Percentiles rank a stretch among this genome's conserved stretches.
Conservation (phyloP, 92 coral and sea anemone species). For the Heteractis magnifica region DNA sequence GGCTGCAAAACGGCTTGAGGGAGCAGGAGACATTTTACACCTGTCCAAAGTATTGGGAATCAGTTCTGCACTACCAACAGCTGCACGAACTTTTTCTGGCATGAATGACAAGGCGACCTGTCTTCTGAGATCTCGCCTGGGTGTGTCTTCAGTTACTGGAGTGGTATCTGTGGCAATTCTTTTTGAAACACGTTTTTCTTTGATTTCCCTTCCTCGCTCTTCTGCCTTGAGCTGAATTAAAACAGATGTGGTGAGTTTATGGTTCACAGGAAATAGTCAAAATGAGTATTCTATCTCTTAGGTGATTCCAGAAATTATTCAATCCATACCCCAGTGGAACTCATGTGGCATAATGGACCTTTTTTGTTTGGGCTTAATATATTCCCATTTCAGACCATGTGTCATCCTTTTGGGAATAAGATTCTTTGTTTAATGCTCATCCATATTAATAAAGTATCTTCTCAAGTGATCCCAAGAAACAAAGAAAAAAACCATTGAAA, state of each 20-base stretch:
- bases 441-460: no score
- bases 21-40: slow-evolving; percentile 12
- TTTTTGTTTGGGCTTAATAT: no score
- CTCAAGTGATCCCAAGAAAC: no score
- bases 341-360: no score
- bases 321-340: no score
- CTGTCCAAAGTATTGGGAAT: slow-evolving; percentile 48
- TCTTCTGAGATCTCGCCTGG: slow-evolving; percentile 42
- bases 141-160: slow-evolving; percentile 14
- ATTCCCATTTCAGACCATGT: no score
- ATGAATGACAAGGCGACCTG: slow-evolving; percentile 55
- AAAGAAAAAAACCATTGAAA: no score
- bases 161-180: background rate
- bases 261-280: background rate
- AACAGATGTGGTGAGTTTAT: background rate
- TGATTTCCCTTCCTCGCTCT: slow-evolving; percentile 47
- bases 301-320: no score
- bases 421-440: no score
- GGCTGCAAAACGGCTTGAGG: slow-evolving; percentile 22
- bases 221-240: slow-evolving; percentile 37
- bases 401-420: no score
- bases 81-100: slow-evolving; percentile 83
- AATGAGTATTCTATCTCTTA: no score
- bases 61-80: slow-evolving; percentile 66
- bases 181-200: slow-evolving; percentile 21